These are phyloP conservation scores for Rhincodon typus DNA, from an alignment of 2,797 vertebrate species.

Conservation along the genomic window DNA sequence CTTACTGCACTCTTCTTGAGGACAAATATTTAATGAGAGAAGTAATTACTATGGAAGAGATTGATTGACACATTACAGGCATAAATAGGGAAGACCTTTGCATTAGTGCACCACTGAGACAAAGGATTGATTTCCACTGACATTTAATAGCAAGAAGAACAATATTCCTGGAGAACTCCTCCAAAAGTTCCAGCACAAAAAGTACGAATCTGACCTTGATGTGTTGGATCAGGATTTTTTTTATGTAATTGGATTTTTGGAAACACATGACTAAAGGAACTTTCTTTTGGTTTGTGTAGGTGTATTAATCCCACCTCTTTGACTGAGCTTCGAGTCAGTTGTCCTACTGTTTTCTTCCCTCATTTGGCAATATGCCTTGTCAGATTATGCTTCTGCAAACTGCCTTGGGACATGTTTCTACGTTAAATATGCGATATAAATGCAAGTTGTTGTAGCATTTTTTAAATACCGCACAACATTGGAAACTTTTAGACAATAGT, in stretches of 20 bases:
- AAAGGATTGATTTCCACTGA: not conserved
- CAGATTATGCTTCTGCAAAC: not conserved
- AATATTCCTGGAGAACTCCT: not conserved
- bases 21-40: slow-evolving; percentile 12
- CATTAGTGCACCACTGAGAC: not conserved
- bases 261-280: not conserved
- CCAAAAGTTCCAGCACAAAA: not conserved
- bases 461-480: not conserved
- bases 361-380: not conserved
- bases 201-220: not conserved
- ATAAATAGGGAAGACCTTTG: not conserved
- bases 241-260: not conserved
- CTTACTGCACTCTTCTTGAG: not conserved
- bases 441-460: not conserved
- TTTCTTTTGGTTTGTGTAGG: not conserved
- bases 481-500: not conserved
- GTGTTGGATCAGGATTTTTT: not conserved
- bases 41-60: not conserved
- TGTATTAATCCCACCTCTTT: not conserved
- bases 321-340: not conserved
- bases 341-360: not conserved
- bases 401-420: not conserved
- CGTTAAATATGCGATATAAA: not conserved
- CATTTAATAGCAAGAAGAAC: not conserved
- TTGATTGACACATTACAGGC: not conserved